phyloP scores from a whole-genome alignment of 2,888 invertebrate species.

The Eretmocerus hayati region DNA sequence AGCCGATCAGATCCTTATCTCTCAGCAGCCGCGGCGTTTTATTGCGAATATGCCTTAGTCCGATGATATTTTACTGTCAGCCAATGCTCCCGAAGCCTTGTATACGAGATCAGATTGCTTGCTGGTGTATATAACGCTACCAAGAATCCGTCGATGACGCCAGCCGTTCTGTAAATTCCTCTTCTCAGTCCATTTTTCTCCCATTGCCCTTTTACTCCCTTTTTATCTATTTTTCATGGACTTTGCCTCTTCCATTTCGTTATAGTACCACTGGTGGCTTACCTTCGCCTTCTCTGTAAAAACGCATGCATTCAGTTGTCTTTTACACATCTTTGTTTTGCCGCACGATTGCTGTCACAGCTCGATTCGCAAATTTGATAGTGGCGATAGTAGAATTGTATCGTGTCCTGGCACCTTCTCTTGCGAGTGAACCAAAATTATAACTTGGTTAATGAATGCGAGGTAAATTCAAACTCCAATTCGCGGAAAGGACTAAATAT shows the following conservation, averaged over 20 bases:
- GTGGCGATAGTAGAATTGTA: too few species aligned
- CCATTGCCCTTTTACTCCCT: background rate
- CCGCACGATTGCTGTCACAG: too few species aligned
- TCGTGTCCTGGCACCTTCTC: too few species aligned
- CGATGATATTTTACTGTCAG: constrained; percentile 46
- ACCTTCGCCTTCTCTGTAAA: too few species aligned
- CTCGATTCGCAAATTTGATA: too few species aligned
- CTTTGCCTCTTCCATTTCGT: background rate
- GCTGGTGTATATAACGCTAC: constrained; percentile 33
- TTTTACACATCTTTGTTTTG: too few species aligned
- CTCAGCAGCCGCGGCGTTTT: constrained; percentile 19
- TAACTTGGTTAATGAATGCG: too few species aligned
- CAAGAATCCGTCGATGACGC: constrained; percentile 28
- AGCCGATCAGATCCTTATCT: constrained; percentile 30
- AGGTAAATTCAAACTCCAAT: too few species aligned
- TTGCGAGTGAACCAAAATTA: too few species aligned
- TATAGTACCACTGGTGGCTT: too few species aligned
- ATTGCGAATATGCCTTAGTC: constrained; percentile 35
- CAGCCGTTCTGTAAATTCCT: constrained; percentile 1
- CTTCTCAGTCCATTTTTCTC: background rate
- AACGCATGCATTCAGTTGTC: too few species aligned
- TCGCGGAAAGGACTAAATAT: too few species aligned
- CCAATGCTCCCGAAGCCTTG: constrained; percentile 44
- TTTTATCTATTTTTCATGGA: background rate
- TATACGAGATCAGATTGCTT: constrained; percentile 41